Conservation (phyloP, 2,888 invertebrate genomes). For the Diogma glabrata region DNA sequence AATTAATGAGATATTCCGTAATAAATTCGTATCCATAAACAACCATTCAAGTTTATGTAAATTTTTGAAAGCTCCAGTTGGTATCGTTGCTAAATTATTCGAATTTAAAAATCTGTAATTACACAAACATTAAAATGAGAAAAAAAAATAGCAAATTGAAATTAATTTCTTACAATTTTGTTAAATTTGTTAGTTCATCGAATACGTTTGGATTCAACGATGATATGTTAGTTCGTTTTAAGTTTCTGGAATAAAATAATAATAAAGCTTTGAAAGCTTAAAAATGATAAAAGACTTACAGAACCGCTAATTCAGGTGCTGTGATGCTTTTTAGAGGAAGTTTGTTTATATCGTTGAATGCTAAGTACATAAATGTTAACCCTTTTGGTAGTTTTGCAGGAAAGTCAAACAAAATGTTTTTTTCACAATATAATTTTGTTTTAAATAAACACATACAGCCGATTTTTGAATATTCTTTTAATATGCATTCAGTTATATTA, state of each 20-base stretch:
- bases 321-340: neutral
- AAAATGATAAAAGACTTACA: neutral
- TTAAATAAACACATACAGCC: constrained; percentile 1
- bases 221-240: constrained; percentile 34
- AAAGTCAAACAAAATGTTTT: neutral
- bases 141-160: no score
- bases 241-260: constrained; percentile 23
- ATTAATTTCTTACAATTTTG: neutral
- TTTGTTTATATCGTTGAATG: neutral
- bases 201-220: constrained; percentile 6
- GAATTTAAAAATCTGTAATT: constrained; percentile 23
- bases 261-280: constrained; percentile 1
- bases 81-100: constrained; percentile 32
- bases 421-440: neutral
- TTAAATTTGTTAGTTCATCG: constrained; percentile 6
- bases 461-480: neutral
- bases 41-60: constrained; percentile 38
- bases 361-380: neutral
- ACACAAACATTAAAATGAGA: neutral
- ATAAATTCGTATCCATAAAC: constrained; percentile 37
- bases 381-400: neutral
- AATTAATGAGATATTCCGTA: constrained; percentile 35
- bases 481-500: neutral
- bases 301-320: neutral
- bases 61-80: constrained; percentile 34